Evolutionary conservation across 30 jellyfish, hydroid and myxozoan genomes (phyloP).

Genomic region (Pseudorhiza aurosa): DNA sequence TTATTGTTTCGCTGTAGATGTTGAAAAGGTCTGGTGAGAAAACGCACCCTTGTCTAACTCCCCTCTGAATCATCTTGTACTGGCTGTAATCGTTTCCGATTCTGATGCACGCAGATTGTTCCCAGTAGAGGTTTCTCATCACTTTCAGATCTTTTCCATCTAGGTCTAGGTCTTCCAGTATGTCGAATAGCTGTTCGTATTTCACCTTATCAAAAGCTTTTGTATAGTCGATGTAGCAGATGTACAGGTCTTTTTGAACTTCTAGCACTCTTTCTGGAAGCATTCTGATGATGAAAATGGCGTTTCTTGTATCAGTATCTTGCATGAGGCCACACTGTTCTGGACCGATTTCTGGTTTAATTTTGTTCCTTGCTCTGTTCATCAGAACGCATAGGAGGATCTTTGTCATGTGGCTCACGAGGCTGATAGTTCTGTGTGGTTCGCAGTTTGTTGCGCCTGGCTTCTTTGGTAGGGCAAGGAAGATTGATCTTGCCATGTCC

Average conservation of each 20-base stretch:
- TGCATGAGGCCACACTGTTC: not conserved
- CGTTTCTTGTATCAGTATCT: conserved; percentile 36
- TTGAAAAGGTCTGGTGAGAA: conserved; percentile 29
- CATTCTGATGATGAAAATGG: conserved; percentile 8
- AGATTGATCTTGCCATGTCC: conserved; percentile 10
- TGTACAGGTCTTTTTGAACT: conserved; percentile 15
- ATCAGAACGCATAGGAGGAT: not conserved
- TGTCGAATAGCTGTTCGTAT: conserved; percentile 5
- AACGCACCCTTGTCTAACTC: conserved; percentile 54
- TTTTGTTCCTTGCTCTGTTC: conserved; percentile 6
- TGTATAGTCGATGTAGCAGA: conserved; percentile 19
- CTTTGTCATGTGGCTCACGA: conserved; percentile 12
- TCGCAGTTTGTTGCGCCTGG: conserved; percentile 41
- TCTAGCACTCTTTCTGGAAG: conserved; percentile 8
- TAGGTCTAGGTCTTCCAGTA: not conserved
- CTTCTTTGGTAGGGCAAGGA: conserved; percentile 23
- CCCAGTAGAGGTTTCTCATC: conserved; percentile 22
- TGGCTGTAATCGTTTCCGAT: not conserved
- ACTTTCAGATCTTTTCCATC: conserved; percentile 21
- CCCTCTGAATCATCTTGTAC: conserved; percentile 11
- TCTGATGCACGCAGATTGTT: conserved; percentile 31
- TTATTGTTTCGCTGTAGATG: conserved; percentile 37
- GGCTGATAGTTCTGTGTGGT: conserved; percentile 53
- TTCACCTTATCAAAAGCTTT: conserved; percentile 31
- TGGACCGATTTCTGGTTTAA: not conserved